Base-by-base conservation (phyloP, 2,888 invertebrate species). In the Fabriciana adippe region DNA sequence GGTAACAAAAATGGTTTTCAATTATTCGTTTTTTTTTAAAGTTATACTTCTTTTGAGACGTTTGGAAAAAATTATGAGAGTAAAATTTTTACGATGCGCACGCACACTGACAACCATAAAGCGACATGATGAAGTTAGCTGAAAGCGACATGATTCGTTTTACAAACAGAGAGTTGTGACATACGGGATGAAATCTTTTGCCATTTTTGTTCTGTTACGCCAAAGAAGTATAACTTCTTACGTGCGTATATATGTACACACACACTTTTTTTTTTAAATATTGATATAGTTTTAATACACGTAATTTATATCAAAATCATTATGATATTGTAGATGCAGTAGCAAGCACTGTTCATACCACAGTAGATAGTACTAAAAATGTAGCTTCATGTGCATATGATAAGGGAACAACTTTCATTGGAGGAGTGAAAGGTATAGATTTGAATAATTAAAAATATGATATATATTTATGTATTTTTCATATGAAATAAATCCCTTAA, bases 291-390 rank as follows among this genome's bases (percentile, higher is more conserved):
- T 48, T 47, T n/a, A 59, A 5, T 3, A 31, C 13, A 1, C n/a
- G 15, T 55, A 15, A 8, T 31, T 35, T 55, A 8, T 18, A 8
- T 11, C 4, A 51, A n/a, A 45, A 56, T 14, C 8, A 55, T 35
- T 8, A 45, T 1, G 1, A 54, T 48, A 59, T 78, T 76, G 67
- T 81, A 83, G 83, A 84, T 73, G 76, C 80, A 8, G 78, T 86
- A 47, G 70, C 81, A 57, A 84, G 77, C 66, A 82, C 86, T 50
- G 75, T 84, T 31, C 69, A 78, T 64, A 77, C 78, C 60, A 84
- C 87, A 18, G 81, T 87, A 78, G 87, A 88, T 61, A 79, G 78
- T 4, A 85, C 87, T n/a, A 89, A 86, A 75, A 84, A 79, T 72
- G 80, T 81, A 16, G 80, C 84, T 5, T 76, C 84, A 6, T 77